These are phyloP conservation scores for Aradus depressus DNA, from an alignment of 2,888 invertebrate genomes.

Conservation along the genomic window DNA sequence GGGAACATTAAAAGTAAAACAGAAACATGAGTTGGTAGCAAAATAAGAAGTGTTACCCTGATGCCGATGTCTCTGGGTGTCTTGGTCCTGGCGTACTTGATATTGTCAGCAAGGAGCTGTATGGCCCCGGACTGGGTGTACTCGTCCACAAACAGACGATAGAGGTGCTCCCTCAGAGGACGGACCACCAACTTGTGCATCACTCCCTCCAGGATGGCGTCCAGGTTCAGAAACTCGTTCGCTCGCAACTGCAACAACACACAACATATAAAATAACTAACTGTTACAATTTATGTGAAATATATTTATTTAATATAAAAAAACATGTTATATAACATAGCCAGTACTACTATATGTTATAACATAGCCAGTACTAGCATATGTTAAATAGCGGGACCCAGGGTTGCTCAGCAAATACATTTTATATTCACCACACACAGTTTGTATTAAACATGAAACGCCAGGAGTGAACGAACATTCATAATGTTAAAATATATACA, in stretches of 20 bases:
- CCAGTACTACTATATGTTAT: not conserved
- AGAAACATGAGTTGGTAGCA: slow-evolving; percentile 8
- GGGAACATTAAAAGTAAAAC: slow-evolving; percentile 11
- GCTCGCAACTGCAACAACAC: slow-evolving; percentile 53
- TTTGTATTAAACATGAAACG: too few species aligned
- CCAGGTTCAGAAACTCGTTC: slow-evolving; percentile 88
- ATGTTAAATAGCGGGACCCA: too few species aligned
- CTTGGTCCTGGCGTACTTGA: slow-evolving; percentile 54
- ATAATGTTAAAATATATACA: too few species aligned
- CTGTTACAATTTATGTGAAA: not conserved
- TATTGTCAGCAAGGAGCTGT: slow-evolving; percentile 57
- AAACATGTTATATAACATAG: not conserved
- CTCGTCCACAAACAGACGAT: slow-evolving; percentile 75
- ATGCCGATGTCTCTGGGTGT: slow-evolving; percentile 58
- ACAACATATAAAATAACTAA: not conserved
- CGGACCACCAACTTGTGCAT: slow-evolving; percentile 84
- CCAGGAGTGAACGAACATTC: too few species aligned
- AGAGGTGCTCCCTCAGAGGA: slow-evolving; percentile 72
- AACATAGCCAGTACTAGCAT: too few species aligned
- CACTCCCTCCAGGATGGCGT: slow-evolving; percentile 87
- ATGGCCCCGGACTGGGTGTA: slow-evolving; percentile 66
- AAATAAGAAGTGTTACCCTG: slow-evolving; percentile 40
- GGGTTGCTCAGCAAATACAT: too few species aligned
- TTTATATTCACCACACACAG: too few species aligned
- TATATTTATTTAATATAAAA: not conserved